Base-by-base conservation (phyloP, 2,797 vertebrate species). In the Silurus aristotelis region DNA sequence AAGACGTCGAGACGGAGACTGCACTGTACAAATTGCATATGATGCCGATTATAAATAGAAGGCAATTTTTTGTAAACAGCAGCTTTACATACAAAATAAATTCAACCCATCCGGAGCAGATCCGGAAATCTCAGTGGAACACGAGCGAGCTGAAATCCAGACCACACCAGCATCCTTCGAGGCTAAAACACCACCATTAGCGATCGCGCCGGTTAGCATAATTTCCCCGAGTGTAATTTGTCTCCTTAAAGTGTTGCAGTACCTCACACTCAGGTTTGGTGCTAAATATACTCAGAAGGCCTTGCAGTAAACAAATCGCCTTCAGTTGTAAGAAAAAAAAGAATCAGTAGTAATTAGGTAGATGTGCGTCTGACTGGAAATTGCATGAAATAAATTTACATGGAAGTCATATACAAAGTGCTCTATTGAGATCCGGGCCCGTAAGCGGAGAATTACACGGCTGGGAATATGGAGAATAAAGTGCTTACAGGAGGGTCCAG, bases 381-480 rank as follows among this genome's bases (percentile, higher is more conserved):
- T 80, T 75, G 19, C 15, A 19, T 22, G n/a, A 66, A 80, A 83
- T 89, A 90, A 88, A 87, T 89, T 86, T 86, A 56, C 72, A 60
- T 80, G 70, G 84, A 82, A 90, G 86, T 86, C 84, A 82, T 86
- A 75, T 85, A 86, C 83, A 88, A 90, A 90, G 71, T 87, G 83
- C 86, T 83, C 87, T 90, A 82, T 89, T 89, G 87, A 89, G 66
- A 85, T 87, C 67, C 71, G 38, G 82, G 87, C 89, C 87, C 87
- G 60, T 67, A 83, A 82, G 89, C 48, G 43, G 70, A 66, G 64
- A 48, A 63, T 72, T 10, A 12, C 64, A 63, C 75, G 61, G 48
- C 80, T 63, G 84, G 66, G 83, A 84, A 67, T 15, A 78, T 46
- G 43, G 78, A 72, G 75, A 86, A 84, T 88, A 10, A 80, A 66